phyloP scores from a whole-genome alignment of 2,113 vertebrate genomes.

The Neolamprologus kungweensis region DNA sequence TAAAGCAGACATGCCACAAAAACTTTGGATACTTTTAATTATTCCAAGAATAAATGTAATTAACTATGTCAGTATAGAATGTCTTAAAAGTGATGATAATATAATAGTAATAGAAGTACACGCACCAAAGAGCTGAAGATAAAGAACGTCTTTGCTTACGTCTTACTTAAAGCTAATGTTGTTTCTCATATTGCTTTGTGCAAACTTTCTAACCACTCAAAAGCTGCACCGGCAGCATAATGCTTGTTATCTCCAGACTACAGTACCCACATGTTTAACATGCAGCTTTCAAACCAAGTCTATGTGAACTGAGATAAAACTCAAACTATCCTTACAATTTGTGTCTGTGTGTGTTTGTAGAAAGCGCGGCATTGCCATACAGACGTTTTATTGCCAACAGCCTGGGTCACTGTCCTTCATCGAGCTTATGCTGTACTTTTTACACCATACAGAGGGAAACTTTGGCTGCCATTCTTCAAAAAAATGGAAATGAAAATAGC shows the following conservation, averaged over 20 bases:
- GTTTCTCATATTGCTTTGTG: background rate
- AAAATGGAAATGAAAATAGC: constrained; percentile 48
- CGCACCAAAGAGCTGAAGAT: background rate
- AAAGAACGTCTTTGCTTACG: background rate
- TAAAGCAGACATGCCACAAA: background rate
- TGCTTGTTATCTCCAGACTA: background rate
- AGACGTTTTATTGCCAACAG: background rate
- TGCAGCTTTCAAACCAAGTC: background rate
- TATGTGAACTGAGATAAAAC: background rate
- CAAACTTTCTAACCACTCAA: background rate
- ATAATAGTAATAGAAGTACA: background rate
- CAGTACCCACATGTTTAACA: background rate
- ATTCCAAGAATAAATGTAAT: background rate
- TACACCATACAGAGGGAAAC: background rate
- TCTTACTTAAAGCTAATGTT: background rate
- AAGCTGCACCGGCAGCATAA: background rate
- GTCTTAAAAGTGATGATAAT: background rate
- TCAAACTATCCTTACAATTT: background rate
- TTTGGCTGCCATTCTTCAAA: constrained; percentile 21
- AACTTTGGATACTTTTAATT: background rate
- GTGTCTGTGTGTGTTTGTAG: background rate
- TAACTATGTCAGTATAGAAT: background rate
- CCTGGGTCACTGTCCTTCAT: background rate
- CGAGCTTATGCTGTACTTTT: background rate
- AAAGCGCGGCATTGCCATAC: background rate